Conservation (phyloP, 1,140 invertebrate species). For the Hypsibius dujardini region DNA sequence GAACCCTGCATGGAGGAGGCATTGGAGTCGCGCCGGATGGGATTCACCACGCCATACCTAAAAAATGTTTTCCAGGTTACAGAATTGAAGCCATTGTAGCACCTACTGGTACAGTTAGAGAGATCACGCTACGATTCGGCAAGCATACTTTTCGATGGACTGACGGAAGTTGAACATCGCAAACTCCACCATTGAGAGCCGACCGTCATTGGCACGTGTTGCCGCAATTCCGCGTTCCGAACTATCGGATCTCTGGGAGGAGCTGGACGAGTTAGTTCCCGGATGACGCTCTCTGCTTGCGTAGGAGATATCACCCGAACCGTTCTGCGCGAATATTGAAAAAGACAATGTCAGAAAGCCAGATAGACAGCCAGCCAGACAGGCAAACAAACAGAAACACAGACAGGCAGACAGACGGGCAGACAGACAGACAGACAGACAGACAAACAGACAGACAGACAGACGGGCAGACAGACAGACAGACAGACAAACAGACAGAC, state of each 20-base stretch:
- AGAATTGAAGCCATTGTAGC: too few species aligned
- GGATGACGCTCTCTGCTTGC: not conserved
- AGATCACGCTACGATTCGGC: too few species aligned
- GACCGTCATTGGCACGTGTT: constrained; percentile 46
- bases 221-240: not conserved
- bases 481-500: not conserved
- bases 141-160: constrained; percentile 56
- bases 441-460: too few species aligned
- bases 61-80: constrained; percentile 30
- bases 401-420: too few species aligned
- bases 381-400: too few species aligned
- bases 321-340: too few species aligned
- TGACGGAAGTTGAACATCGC: constrained; percentile 86
- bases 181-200: constrained; percentile 87
- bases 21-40: constrained; percentile 3
- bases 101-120: too few species aligned
- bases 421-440: too few species aligned
- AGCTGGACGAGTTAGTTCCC: not conserved
- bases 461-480: too few species aligned
- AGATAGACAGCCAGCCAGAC: too few species aligned
- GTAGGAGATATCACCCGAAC: too few species aligned
- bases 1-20: constrained; percentile 44
- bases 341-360: too few species aligned
- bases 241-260: not conserved
- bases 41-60: constrained; percentile 19